These are phyloP conservation scores for Colius striatus DNA, from an alignment of 2,113 vertebrate species.

Conservation along the genomic window DNA sequence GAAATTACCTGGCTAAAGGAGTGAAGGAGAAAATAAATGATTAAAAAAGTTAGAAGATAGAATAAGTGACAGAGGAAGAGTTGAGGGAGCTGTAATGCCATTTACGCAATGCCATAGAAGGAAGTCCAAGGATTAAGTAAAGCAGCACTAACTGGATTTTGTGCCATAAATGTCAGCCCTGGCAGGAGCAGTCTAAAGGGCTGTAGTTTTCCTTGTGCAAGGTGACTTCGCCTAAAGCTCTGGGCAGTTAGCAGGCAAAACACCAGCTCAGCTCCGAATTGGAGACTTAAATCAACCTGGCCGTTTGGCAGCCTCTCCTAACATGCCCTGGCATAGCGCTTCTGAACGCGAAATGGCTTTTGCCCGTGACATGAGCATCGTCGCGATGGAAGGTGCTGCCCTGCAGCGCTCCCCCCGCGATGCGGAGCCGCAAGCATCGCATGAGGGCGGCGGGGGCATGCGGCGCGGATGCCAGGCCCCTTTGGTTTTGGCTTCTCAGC, in stretches of 20 bases:
- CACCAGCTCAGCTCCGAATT: neutral
- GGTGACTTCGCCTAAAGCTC: neutral
- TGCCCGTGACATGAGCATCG: fast-evolving
- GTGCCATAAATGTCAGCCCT: neutral
- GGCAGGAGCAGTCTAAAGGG: neutral
- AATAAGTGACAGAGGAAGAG: neutral
- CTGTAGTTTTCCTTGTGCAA: neutral
- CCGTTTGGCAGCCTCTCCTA: neutral
- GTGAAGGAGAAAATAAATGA: neutral
- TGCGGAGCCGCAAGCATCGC: neutral
- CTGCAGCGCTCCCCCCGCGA: neutral
- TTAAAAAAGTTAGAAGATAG: neutral
- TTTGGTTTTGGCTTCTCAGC: too few relatives aligned
- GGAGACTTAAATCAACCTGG: neutral
- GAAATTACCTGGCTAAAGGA: neutral
- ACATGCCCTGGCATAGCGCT: neutral
- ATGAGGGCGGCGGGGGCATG: fast-evolving
- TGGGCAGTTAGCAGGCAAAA: neutral
- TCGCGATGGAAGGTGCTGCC: fast-evolving
- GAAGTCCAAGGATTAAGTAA: conserved; percentile 33
- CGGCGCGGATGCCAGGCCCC: neutral
- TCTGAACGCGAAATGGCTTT: fast-evolving
- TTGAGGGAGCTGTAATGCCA: neutral
- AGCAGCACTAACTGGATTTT: conserved; percentile 48
- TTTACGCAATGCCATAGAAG: conserved; percentile 17